phyloP scores from a whole-genome alignment of 1,140 invertebrate species.

The Brachionus plicatilis region DNA sequence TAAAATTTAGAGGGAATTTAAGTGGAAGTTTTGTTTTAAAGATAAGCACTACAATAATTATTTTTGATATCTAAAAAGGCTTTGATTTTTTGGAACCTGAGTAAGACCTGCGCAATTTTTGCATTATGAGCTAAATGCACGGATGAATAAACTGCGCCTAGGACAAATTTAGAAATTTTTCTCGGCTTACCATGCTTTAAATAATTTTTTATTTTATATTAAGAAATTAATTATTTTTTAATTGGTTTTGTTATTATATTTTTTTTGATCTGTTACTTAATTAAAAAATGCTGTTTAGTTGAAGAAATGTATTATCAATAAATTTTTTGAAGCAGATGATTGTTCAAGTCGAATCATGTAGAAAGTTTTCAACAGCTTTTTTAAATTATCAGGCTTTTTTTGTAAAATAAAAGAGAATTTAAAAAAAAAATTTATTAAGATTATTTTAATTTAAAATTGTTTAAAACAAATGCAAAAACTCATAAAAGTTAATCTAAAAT shows the following conservation, averaged over 20 bases:
- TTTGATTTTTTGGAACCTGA: not conserved
- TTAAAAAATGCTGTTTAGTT: not conserved
- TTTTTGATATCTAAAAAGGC: not conserved
- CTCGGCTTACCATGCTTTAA: not conserved
- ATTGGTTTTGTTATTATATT: not conserved
- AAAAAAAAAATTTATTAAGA: not conserved
- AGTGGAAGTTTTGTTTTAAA: not conserved
- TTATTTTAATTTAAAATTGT: not conserved
- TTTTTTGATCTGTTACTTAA: not conserved
- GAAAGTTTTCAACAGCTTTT: not conserved
- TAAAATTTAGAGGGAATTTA: not conserved
- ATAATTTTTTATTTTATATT: too few relatives aligned
- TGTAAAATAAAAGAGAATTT: not conserved
- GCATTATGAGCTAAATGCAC: not conserved
- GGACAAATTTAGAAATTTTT: not conserved
- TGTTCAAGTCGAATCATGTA: not conserved
- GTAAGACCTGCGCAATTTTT: not conserved
- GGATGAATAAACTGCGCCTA: not conserved
- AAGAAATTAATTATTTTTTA: not conserved
- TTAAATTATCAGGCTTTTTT: not conserved
- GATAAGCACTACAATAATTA: not conserved
- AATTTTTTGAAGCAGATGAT: not conserved
- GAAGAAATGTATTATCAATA: not conserved
- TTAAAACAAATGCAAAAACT: not conserved
- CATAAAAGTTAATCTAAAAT: not conserved